A percentile compares a stretch with the other conserved stretches of the same genome.
phyloP scores from a whole-genome alignment of 2,888 invertebrate species.

The Erannis defoliaria region DNA sequence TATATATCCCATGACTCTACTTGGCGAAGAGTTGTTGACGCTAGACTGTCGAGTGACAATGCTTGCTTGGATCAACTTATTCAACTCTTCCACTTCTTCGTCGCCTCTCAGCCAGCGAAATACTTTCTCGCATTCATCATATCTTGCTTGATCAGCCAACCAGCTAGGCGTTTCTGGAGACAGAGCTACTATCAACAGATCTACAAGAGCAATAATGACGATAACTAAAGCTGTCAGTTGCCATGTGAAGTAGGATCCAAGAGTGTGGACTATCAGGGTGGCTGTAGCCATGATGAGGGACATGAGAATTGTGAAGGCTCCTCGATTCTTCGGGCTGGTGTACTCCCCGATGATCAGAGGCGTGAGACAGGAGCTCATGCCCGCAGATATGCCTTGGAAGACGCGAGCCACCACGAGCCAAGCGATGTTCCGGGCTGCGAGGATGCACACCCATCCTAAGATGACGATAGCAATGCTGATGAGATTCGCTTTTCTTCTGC shows the following conservation, averaged over 20 bases:
- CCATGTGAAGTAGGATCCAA: slow-evolving; percentile 88
- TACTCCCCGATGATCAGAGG: slow-evolving; percentile 85
- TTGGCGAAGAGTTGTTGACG: slow-evolving; percentile 66
- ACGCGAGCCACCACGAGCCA: slow-evolving; percentile 62
- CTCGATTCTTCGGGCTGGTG: slow-evolving; percentile 87
- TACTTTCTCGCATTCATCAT: slow-evolving; percentile 82
- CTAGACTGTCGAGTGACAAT: slow-evolving; percentile 47
- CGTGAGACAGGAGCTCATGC: slow-evolving; percentile 78
- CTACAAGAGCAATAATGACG: slow-evolving; percentile 71
- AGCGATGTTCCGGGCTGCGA: slow-evolving; percentile 68
- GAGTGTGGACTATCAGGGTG: slow-evolving; percentile 86
- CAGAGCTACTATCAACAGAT: slow-evolving; percentile 70
- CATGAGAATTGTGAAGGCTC: slow-evolving; percentile 86
- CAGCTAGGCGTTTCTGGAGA: slow-evolving; percentile 89
- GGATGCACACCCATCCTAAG: slow-evolving; percentile 80
- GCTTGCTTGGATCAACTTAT: slow-evolving; percentile 66
- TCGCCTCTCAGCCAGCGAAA: slow-evolving; percentile 87
- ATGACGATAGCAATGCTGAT: slow-evolving; percentile 75
- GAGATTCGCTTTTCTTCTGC: slow-evolving; percentile 79
- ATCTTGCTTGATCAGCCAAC: slow-evolving; percentile 84
- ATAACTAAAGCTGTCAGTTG: slow-evolving; percentile 81
- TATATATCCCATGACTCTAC: slow-evolving; percentile 30
- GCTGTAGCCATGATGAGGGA: slow-evolving; percentile 87
- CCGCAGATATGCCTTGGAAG: slow-evolving; percentile 78
- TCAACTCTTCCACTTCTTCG: slow-evolving; percentile 71